Evolutionary conservation across 2,113 vertebrate species (phyloP).

Genomic region (Silurus meridionalis): DNA sequence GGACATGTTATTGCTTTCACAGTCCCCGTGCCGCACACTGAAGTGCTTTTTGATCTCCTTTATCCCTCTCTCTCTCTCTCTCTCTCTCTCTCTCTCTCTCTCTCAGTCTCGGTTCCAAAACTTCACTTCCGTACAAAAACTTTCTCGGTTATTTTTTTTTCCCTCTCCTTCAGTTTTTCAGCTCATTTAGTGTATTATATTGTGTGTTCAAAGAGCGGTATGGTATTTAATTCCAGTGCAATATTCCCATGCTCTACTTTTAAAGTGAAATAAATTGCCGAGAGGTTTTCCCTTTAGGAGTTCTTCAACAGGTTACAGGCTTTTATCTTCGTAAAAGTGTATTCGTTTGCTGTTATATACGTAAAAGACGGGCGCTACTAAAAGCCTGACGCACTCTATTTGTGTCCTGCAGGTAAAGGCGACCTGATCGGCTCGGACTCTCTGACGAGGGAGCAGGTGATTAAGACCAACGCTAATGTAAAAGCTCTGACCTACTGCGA

Average conservation of each 20-base stretch:
- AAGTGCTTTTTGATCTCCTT: neutral
- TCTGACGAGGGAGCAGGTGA: constrained; percentile 78
- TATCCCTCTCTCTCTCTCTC: neutral
- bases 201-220: neutral
- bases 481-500: constrained; percentile 83
- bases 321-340: neutral
- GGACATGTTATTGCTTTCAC: constrained; percentile 35
- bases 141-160: neutral
- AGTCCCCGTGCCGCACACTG: constrained; percentile 24
- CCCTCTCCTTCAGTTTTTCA: neutral
- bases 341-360: neutral
- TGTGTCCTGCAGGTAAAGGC: constrained; percentile 71
- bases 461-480: constrained; percentile 82
- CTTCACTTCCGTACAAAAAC: neutral
- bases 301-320: neutral
- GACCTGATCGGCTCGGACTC: constrained; percentile 81
- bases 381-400: constrained; percentile 6
- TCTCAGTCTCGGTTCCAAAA: neutral
- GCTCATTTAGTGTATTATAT: neutral
- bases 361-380: neutral
- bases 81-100: neutral
- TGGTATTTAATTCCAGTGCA: neutral
- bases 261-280: neutral
- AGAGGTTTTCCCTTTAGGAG: neutral
- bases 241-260: neutral